A percentile compares a stretch with the other conserved stretches of the same genome.
Conservation (phyloP, 2,888 invertebrate genomes). For the Epinotia ramella region DNA sequence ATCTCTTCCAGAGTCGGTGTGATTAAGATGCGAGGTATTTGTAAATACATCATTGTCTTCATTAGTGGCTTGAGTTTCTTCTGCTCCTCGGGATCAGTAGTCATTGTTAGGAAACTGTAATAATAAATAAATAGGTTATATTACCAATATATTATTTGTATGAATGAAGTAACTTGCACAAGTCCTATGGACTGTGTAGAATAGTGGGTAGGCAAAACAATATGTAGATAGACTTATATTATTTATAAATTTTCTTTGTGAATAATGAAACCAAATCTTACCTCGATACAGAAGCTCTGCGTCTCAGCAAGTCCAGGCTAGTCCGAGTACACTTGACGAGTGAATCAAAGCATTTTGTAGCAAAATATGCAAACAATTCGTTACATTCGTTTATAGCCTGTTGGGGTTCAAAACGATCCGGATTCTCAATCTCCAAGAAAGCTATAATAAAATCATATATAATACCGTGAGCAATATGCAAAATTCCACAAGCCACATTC, state of each 20-base stretch:
- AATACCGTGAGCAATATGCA: not conserved
- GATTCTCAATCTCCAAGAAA: conserved; percentile 87
- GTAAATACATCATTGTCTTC: conserved; percentile 86
- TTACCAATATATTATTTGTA: not conserved
- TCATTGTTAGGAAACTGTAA: conserved; percentile 80
- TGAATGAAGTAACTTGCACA: too few species aligned
- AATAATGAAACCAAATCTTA: conserved; percentile 46
- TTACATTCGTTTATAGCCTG: conserved; percentile 90
- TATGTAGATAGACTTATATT: too few species aligned
- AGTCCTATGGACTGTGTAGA: too few species aligned
- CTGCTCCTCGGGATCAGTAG: conserved; percentile 76
- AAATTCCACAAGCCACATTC: too few species aligned
- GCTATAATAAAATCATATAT: conserved; percentile 68
- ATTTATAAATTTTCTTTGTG: not conserved
- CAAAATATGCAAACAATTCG: conserved; percentile 92
- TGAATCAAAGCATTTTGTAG: conserved; percentile 89
- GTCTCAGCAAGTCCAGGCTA: conserved; percentile 90
- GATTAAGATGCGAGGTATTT: conserved; percentile 87
- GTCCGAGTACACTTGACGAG: conserved; percentile 90
- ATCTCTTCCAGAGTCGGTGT: conserved; percentile 89
- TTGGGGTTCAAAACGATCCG: conserved; percentile 84
- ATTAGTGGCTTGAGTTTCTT: conserved; percentile 85
- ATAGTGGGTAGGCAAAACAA: too few species aligned
- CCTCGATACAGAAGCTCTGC: conserved; percentile 83
- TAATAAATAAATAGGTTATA: conserved; percentile 35